Percentiles rank a stretch among this genome's conserved stretches.
These are phyloP conservation scores for Odontamblyopus rebecca DNA, from an alignment of 2,797 vertebrate genomes.

Conservation along the genomic window DNA sequence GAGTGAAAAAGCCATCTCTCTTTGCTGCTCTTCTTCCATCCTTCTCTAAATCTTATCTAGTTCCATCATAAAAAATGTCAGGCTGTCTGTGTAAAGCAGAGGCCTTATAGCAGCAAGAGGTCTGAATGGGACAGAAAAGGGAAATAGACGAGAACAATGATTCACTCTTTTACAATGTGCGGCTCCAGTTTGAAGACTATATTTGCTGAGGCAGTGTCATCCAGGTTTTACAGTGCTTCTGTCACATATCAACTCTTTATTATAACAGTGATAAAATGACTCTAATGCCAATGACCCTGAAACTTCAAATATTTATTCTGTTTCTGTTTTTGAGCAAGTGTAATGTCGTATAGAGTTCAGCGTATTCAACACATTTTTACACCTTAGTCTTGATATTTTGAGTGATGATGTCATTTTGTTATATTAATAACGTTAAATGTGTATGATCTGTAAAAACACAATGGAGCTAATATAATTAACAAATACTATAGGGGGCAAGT, in stretches of 20 bases:
- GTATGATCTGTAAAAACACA: too few species aligned
- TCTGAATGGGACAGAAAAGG: conserved; percentile 47
- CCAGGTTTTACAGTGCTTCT: not conserved
- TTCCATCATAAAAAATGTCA: conserved; percentile 69
- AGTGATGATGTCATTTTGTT: too few species aligned
- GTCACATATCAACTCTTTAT: not conserved
- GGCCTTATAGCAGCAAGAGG: conserved; percentile 57
- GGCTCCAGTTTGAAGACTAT: conserved; percentile 3
- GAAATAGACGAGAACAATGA: conserved; percentile 26
- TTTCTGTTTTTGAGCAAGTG: not conserved
- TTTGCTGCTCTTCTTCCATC: conserved; percentile 51
- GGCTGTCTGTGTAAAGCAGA: conserved; percentile 54
- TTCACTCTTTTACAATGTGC: conserved; percentile 26
- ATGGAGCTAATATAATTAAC: too few species aligned
- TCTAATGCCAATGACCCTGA: not conserved
- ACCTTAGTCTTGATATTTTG: too few species aligned
- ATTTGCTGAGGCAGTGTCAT: not conserved
- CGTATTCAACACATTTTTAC: too few species aligned
- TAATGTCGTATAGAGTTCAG: too few species aligned
- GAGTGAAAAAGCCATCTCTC: conserved; percentile 55
- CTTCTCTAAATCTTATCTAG: conserved; percentile 69
- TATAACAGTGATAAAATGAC: not conserved
- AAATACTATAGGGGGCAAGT: too few species aligned
- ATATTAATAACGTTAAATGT: too few species aligned
- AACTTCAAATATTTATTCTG: too few species aligned